Evolutionary conservation across 2,113 vertebrate species (phyloP), one percentile per base, ranked within the genome.

Genomic region (Platysteira castanea): DNA sequence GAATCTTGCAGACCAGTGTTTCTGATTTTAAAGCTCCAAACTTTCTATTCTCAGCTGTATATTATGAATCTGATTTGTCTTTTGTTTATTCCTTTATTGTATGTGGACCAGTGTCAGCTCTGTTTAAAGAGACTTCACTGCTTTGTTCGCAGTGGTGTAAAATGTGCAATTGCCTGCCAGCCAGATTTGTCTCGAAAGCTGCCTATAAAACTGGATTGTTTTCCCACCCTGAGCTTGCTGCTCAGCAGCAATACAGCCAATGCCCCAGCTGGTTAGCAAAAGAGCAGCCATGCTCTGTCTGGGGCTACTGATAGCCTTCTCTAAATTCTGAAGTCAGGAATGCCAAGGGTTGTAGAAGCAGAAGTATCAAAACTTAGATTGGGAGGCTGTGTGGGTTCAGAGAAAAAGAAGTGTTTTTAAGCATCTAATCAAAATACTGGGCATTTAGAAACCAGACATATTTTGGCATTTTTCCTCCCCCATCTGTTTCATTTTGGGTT

Each of bases 401-500:
- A 41, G 47, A 21, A 39, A 82, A 83, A 63, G 63, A 27, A 26
- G 11, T 8, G 44, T 42, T 93, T 93, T 57, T 31, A 92, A 90
- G 50, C 69, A n/a, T 61, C 59, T 93, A 92, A 92, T 92, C 22
- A 76, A 90, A 94, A 86, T 77, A 95, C 80, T 76, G 91, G 75
- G 84, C 88, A 80, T 92, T 92, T 74, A 35, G 74, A 92, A 82
- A 52, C 1, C 44, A 82, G 81, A 81, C 42, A 30, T 81, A 73
- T 76, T 94, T 87, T 92, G 92, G 82, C 82, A 50, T 92, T 95
- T 96, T 84, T 69, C 46, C 30, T 90, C 26, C n/a, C 35, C 47
- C 67, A 88, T 78, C 74, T 95, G 88, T 94, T 94, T 96, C 37
- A 41, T 73, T 92, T 97, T 93, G 92, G 71, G 59, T 96, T 71